These are phyloP conservation scores for Latrodectus geometricus DNA, from an alignment of 1,140 invertebrate species.

Conservation along the genomic window DNA sequence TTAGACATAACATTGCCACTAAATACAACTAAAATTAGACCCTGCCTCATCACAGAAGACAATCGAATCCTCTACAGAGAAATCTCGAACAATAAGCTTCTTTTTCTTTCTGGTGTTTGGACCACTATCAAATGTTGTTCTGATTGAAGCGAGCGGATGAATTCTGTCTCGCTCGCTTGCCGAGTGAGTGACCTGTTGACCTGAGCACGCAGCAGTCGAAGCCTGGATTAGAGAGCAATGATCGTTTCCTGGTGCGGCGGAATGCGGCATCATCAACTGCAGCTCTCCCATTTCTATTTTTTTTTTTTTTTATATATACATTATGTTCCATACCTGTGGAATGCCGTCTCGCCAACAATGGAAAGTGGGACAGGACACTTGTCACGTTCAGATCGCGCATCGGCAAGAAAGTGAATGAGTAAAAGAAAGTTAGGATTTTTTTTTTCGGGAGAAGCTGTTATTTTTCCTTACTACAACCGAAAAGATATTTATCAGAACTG, in stretches of 20 bases:
- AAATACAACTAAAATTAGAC: background rate
- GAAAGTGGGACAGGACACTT: background rate
- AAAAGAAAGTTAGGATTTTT: background rate
- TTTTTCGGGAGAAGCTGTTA: background rate
- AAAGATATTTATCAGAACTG: background rate
- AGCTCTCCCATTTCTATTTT: background rate
- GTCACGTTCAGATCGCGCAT: background rate
- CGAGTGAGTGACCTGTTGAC: background rate
- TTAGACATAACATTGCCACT: background rate
- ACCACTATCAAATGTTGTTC: background rate
- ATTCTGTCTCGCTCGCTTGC: background rate
- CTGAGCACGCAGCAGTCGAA: background rate
- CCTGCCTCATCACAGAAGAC: background rate
- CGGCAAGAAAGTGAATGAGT: background rate
- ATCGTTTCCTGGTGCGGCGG: background rate
- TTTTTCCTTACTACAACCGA: background rate
- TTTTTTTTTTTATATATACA: background rate
- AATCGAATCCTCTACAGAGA: background rate
- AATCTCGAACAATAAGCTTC: background rate
- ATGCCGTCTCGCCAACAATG: background rate
- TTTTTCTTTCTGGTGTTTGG: background rate
- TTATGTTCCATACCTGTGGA: background rate
- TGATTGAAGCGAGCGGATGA: background rate
- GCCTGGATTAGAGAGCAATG: background rate
- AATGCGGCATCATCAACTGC: background rate